Evolutionary conservation across 2,797 vertebrate genomes (phyloP).

Genomic region (Parauchenoglanis punctatus): DNA sequence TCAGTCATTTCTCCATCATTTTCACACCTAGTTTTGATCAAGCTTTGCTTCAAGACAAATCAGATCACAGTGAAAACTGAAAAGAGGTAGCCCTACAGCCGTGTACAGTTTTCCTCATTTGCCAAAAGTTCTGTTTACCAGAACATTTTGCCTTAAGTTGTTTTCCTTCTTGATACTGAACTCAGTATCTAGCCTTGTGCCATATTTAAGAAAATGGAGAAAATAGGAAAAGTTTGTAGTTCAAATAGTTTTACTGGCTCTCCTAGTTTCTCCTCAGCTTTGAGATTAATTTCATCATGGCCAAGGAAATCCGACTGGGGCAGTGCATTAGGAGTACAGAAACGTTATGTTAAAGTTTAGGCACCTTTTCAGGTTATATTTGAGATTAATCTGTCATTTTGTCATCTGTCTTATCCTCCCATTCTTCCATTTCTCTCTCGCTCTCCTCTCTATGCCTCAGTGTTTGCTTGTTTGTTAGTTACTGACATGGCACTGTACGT

Average conservation of each 20-base stretch:
- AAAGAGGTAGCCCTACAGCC: background rate
- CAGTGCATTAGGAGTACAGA: background rate
- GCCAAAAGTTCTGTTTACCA: background rate
- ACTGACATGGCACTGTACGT: conserved; percentile 97
- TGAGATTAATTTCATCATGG: background rate
- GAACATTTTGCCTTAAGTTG: background rate
- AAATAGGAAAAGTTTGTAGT: background rate
- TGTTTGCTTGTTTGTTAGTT: conserved; percentile 36
- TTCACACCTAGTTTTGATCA: conserved; percentile 10
- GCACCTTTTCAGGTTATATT: background rate
- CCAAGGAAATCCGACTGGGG: background rate
- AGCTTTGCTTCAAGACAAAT: background rate
- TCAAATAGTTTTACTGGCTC: background rate
- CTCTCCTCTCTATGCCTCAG: background rate
- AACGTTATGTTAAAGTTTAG: background rate
- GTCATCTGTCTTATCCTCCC: background rate
- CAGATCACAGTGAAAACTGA: background rate
- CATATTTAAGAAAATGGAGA: background rate
- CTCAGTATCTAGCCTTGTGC: background rate
- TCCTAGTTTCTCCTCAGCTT: background rate
- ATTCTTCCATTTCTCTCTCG: background rate
- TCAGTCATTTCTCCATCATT: background rate
- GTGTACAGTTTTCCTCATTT: background rate
- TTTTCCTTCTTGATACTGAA: conserved; percentile 35
- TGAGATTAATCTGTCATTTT: background rate